Percentiles rank a stretch among this genome's conserved stretches.
Conservation (phyloP, 1,140 invertebrate species). For the Aphelinus certus region DNA sequence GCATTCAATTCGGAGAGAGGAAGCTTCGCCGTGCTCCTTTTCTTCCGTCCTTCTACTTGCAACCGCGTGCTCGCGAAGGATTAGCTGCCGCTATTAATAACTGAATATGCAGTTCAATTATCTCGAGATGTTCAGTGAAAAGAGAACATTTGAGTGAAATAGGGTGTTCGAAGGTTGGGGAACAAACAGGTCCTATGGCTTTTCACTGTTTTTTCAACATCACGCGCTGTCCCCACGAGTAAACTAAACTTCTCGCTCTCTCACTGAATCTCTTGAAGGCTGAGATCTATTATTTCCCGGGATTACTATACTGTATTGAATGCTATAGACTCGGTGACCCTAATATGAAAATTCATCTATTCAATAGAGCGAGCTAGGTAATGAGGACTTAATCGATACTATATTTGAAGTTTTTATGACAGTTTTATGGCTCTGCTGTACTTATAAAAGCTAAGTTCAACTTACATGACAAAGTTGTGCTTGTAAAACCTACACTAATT, state of each 20-base stretch:
- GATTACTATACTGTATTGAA: conserved; percentile 1
- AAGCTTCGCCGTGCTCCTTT: background rate
- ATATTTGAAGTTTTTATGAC: conserved; percentile 13
- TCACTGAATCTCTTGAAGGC: background rate
- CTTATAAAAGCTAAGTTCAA: conserved; percentile 16
- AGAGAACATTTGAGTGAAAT: no score
- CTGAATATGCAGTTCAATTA: no score
- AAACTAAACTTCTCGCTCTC: no score
- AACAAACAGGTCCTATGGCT: no score
- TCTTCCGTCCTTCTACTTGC: no score
- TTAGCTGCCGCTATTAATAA: no score
- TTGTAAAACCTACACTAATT: conserved; percentile 21
- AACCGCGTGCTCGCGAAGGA: no score
- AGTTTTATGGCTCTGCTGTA: conserved; percentile 16
- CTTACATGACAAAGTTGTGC: conserved; percentile 10
- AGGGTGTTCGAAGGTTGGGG: no score
- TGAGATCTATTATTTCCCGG: background rate
- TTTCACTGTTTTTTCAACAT: no score
- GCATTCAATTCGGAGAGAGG: conserved; percentile 14
- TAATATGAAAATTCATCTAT: conserved; percentile 14
- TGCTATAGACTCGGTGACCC: background rate
- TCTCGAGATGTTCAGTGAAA: no score
- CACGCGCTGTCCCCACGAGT: no score
- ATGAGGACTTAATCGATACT: conserved; percentile 30
- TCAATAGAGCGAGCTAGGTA: no score